phyloP scores from a whole-genome alignment of 1,140 invertebrate genomes.

The Drosophila kohkoa region DNA sequence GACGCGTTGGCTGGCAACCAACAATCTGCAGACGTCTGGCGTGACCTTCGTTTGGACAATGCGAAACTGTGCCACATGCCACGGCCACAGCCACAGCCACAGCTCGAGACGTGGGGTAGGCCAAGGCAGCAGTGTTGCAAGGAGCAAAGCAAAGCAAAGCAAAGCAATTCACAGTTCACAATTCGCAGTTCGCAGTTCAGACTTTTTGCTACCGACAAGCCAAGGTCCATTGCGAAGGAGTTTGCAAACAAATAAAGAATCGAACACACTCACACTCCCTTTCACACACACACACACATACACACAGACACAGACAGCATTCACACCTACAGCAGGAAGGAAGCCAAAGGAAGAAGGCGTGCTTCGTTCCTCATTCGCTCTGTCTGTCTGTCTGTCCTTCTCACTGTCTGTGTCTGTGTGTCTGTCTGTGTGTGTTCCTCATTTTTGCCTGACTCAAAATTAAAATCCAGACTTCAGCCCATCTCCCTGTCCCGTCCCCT shows the following conservation, averaged over 20 bases:
- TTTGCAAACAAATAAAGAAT: slow-evolving; percentile 48
- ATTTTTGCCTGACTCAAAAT: slow-evolving; percentile 26
- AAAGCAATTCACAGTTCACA: slow-evolving; percentile 30
- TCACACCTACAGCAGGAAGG: background rate
- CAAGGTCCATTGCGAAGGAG: slow-evolving; percentile 62
- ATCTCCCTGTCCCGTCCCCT: background rate
- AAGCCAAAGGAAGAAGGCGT: background rate
- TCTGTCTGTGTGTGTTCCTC: background rate
- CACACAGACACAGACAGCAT: background rate
- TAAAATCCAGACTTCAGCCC: slow-evolving; percentile 31
- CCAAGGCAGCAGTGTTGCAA: slow-evolving; percentile 2
- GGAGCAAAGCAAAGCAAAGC: background rate
- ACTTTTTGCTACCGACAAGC: slow-evolving; percentile 4
- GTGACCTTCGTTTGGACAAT: slow-evolving; percentile 49
- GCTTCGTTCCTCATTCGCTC: no score
- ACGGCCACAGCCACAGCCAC: background rate
- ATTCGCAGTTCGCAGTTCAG: slow-evolving; percentile 28
- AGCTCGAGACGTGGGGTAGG: background rate
- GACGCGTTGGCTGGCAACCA: slow-evolving; percentile 38
- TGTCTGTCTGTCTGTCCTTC: no score
- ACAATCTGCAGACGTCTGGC: slow-evolving; percentile 24
- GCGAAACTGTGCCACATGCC: slow-evolving; percentile 50
- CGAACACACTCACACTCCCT: slow-evolving; percentile 31
- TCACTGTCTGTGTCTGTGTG: no score
- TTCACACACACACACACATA: slow-evolving; percentile 19